Conservation (phyloP, 2,797 vertebrate genomes). For the Lacerta agilis region DNA sequence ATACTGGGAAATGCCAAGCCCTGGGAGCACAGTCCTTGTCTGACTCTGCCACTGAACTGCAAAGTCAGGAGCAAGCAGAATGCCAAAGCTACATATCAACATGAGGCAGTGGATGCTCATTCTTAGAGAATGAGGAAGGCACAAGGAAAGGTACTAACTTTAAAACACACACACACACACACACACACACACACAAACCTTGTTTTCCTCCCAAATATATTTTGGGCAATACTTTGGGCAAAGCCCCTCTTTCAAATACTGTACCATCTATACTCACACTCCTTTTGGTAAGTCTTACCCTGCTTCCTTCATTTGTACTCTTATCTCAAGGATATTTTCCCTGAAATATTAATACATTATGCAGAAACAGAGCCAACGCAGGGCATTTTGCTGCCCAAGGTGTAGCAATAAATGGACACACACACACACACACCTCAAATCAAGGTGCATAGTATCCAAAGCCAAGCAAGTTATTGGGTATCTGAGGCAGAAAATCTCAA, state of each 20-base stretch:
- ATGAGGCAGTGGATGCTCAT: neutral
- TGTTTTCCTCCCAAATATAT: neutral
- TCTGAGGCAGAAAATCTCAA: neutral
- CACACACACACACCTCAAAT: no score
- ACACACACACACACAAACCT: no score
- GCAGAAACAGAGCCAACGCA: neutral
- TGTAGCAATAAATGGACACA: neutral
- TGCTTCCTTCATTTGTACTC: neutral
- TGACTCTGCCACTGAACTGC: constrained; percentile 17
- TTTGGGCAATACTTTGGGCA: neutral
- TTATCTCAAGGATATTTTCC: neutral
- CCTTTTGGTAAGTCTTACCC: neutral
- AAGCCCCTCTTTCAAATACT: neutral
- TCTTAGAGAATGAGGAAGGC: neutral
- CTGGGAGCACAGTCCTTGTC: constrained; percentile 5
- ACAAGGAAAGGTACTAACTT: neutral
- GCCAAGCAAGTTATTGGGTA: neutral
- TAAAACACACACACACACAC: neutral
- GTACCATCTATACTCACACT: neutral
- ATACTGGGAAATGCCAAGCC: constrained; percentile 30
- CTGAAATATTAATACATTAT: neutral
- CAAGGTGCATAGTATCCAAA: neutral
- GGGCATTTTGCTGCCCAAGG: neutral
- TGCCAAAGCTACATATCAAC: neutral
- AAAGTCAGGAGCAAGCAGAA: neutral